phyloP scores from a whole-genome alignment of 2,113 vertebrate species.

The Melanostigma gelatinosum region DNA sequence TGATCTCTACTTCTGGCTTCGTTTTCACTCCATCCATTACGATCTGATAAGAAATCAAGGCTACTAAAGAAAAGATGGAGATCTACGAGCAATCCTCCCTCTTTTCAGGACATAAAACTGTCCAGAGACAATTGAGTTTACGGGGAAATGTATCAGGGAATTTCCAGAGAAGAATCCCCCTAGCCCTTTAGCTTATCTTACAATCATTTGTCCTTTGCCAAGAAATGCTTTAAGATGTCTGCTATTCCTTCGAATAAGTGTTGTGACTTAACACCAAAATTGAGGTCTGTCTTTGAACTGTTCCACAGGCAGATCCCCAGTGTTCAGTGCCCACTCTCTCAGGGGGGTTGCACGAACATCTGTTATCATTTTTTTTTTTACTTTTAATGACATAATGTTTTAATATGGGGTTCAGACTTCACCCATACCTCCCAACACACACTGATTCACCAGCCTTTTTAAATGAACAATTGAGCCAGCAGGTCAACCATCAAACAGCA shows the following conservation, averaged over 20 bases:
- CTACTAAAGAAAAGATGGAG: conserved; percentile 51
- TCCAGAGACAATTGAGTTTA: conserved; percentile 46
- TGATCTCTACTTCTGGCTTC: conserved; percentile 48
- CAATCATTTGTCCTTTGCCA: conserved; percentile 29
- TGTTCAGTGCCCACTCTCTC: conserved; percentile 23
- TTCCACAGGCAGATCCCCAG: conserved; percentile 25
- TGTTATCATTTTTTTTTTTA: conserved; percentile 65
- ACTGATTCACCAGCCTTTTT: conserved; percentile 46
- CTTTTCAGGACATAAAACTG: conserved; percentile 52
- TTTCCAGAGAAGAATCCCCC: conserved; percentile 61
- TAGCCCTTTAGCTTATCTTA: conserved; percentile 25
- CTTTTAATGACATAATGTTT: conserved; percentile 73
- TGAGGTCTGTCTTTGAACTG: neutral
- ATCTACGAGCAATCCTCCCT: conserved; percentile 49
- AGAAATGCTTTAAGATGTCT: conserved; percentile 38
- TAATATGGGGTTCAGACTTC: conserved; percentile 51
- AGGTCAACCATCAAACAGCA: conserved; percentile 77
- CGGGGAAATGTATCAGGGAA: conserved; percentile 48
- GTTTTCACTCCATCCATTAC: conserved; percentile 59
- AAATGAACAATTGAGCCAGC: conserved; percentile 63
- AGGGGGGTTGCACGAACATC: conserved; percentile 57
- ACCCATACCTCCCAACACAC: conserved; percentile 32
- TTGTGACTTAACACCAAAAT: conserved; percentile 3
- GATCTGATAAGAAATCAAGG: conserved; percentile 59
- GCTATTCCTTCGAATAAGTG: conserved; percentile 19